Percentiles rank a stretch among this genome's conserved stretches.
These are phyloP conservation scores for Drosophila leonis DNA, from an alignment of 2,888 invertebrate species.

Conservation along the genomic window DNA sequence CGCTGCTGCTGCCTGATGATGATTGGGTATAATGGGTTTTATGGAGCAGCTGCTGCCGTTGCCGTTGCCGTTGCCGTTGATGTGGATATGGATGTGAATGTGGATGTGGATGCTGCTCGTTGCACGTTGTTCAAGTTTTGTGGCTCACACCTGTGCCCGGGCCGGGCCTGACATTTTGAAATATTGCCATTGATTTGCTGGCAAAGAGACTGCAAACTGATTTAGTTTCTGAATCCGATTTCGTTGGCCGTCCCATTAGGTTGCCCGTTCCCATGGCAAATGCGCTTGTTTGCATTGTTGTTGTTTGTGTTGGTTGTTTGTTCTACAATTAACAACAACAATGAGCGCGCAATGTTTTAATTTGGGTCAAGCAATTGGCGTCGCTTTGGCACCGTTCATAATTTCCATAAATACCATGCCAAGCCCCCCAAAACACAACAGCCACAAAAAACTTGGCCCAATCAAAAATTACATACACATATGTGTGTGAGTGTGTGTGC, in stretches of 20 bases:
- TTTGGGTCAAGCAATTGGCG: slow-evolving; percentile 75
- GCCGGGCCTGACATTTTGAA: slow-evolving; percentile 77
- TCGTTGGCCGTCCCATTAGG: slow-evolving; percentile 45
- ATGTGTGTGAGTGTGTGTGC: slow-evolving; percentile 15
- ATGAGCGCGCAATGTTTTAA: slow-evolving; percentile 56
- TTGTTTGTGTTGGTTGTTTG: slow-evolving; percentile 45
- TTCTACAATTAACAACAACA: slow-evolving; percentile 72
- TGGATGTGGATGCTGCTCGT: slow-evolving; percentile 46
- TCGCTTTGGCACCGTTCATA: slow-evolving; percentile 67
- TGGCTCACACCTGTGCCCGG: slow-evolving; percentile 77
- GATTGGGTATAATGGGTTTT: slow-evolving; percentile 80
- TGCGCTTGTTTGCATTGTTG: slow-evolving; percentile 33
- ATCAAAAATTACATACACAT: slow-evolving; percentile 46
- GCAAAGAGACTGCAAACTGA: slow-evolving; percentile 62
- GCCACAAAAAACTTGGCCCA: slow-evolving; percentile 11
- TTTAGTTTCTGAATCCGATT: slow-evolving; percentile 65
- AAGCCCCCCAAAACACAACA: slow-evolving; percentile 1
- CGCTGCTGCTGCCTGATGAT: slow-evolving; percentile 69
- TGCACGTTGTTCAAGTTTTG: slow-evolving; percentile 65
- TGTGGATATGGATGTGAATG: slow-evolving; percentile 24
- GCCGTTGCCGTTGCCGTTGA: slow-evolving; percentile 35
- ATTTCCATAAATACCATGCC: slow-evolving; percentile 59
- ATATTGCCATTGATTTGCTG: slow-evolving; percentile 77
- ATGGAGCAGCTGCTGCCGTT: slow-evolving; percentile 74
- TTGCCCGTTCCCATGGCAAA: slow-evolving; percentile 70